Evolutionary conservation across 1,140 invertebrate species (phyloP), one percentile per base, ranked within the genome.

Genomic region (Arion vulgaris): DNA sequence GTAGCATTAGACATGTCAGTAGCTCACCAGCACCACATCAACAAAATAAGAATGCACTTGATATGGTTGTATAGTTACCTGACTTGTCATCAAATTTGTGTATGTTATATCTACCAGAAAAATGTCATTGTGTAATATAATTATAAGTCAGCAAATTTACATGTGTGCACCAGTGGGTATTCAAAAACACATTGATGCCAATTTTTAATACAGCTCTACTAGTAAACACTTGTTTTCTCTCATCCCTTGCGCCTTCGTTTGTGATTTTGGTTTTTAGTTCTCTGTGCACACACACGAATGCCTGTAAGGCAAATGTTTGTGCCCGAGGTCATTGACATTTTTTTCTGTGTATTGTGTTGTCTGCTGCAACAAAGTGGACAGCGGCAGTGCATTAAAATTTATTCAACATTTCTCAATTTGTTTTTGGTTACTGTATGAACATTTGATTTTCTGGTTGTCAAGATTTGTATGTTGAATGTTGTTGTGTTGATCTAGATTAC

Each of bases 361-460:
- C 41, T 53, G 74, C 74, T 53, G 23, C 41, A 32, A 36, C 49
- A 36, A 36, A 34, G 36, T 57, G 32, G 32, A 32, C 38, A 73
- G 74, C 51, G n/a, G 74, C 74, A 53, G 32, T 76, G 45, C 74
- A 76, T 76, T 76, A 76, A 76, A 76, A 76, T 76, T 76, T 76
- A 76, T 76, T 76, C 74, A 76, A 76, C 74, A 76, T 76, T 76
- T 72, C 2, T 66, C 7, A 49, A 32, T 32, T 41, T 26, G 36
- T 74, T 41, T 41, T 72, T 32, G 28, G 5, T 34, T 72, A 23
- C 36, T 72, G 23, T 72, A 38, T 72, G 23, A 26, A 72, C n/a
- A n/a, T n/a, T n/a, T n/a, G n/a, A n/a, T n/a, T n/a, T n/a, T n/a
- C n/a, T n/a, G n/a, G n/a, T n/a, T n/a, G n/a, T n/a, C n/a, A n/a